Evolutionary conservation across 1,140 invertebrate species (phyloP).

Genomic region (Antheraea mylitta): DNA sequence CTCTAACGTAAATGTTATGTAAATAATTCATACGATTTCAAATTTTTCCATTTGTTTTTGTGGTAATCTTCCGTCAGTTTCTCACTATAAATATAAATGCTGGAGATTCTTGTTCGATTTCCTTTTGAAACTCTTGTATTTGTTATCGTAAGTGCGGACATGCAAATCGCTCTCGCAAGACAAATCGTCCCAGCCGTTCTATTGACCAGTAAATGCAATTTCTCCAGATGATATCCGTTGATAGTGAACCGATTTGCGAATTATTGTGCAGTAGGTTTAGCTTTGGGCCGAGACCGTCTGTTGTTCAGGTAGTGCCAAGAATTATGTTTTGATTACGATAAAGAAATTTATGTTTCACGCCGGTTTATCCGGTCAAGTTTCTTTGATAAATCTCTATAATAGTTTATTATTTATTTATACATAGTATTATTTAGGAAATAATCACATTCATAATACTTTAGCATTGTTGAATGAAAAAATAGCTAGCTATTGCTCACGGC

Average conservation of each 20-base stretch:
- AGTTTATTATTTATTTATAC: background rate
- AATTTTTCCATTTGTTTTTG: too few relatives aligned
- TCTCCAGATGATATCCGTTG: constrained; percentile 13
- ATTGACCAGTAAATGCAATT: constrained; percentile 17
- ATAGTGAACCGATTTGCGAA: constrained; percentile 2
- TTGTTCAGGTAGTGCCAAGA: background rate
- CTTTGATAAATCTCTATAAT: background rate
- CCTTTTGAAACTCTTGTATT: constrained; percentile 10
- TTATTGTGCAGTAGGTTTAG: constrained; percentile 6
- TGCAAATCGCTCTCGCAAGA: constrained; percentile 18
- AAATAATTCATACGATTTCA: too few relatives aligned
- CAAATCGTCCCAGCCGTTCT: constrained; percentile 22
- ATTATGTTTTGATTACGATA: constrained; percentile 3
- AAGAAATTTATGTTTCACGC: background rate
- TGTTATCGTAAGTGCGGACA: constrained; percentile 15
- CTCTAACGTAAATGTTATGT: too few relatives aligned
- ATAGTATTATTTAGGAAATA: too few relatives aligned
- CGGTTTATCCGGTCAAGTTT: background rate
- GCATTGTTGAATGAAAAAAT: too few relatives aligned
- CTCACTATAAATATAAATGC: background rate
- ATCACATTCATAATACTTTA: too few relatives aligned
- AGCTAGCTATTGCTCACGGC: too few relatives aligned
- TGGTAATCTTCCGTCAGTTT: background rate
- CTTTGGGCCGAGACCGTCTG: background rate
- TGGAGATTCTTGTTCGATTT: constrained; percentile 3